Evolutionary conservation across 2,113 vertebrate genomes (phyloP).

Genomic region (Herpetotheres cachinnans): DNA sequence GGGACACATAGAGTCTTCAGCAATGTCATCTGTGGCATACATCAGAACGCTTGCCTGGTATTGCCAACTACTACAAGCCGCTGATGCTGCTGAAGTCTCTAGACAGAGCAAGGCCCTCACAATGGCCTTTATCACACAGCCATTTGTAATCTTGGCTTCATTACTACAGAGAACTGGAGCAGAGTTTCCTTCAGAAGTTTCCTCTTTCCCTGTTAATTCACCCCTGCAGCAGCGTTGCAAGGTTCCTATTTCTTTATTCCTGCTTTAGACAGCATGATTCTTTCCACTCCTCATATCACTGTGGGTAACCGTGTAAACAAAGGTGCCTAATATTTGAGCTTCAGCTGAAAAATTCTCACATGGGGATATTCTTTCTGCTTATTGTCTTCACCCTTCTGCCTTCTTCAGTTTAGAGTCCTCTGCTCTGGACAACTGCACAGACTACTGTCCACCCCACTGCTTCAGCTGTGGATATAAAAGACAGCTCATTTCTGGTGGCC

Average conservation of each 20-base stretch:
- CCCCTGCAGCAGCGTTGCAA: neutral
- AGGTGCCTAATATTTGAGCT: neutral
- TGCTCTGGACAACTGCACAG: neutral
- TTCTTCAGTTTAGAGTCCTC: neutral
- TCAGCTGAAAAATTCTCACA: neutral
- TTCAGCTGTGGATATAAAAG: neutral
- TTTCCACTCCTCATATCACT: neutral
- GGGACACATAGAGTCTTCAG: neutral
- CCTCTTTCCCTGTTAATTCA: neutral
- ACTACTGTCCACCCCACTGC: neutral
- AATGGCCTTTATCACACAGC: neutral
- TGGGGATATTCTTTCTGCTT: neutral
- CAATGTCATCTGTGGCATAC: neutral
- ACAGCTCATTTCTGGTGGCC: neutral
- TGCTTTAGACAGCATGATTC: neutral
- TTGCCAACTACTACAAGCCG: neutral
- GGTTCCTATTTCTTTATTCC: neutral
- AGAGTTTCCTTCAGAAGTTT: neutral
- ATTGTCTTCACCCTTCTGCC: neutral
- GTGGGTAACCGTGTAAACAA: neutral
- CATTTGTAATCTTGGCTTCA: neutral
- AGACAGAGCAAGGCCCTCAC: neutral
- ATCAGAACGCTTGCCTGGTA: neutral
- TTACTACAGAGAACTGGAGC: neutral
- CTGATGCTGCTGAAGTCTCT: neutral